Evolutionary conservation across 2,113 vertebrate genomes (phyloP).

Genomic region (Albula goreensis): DNA sequence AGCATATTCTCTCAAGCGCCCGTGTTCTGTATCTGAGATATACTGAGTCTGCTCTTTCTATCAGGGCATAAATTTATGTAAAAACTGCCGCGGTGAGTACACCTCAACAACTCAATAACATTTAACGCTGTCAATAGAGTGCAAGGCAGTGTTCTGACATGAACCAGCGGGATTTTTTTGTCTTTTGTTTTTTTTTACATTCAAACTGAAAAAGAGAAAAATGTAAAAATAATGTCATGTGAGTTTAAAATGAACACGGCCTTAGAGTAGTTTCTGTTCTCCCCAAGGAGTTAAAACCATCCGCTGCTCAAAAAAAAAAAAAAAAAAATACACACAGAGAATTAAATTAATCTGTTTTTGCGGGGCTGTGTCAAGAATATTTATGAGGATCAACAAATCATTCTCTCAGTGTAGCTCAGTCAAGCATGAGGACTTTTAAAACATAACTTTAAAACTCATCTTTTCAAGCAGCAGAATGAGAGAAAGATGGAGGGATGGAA

Average conservation of each 20-base stretch:
- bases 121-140: background rate
- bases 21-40: too few species aligned
- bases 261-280: slow-evolving; percentile 26
- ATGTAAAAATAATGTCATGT: background rate
- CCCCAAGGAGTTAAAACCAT: background rate
- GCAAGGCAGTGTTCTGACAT: background rate
- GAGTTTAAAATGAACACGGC: background rate
- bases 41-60: background rate
- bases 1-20: too few species aligned
- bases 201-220: too few species aligned
- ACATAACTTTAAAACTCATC: background rate
- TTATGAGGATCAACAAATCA: background rate
- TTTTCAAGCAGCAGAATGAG: background rate
- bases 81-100: background rate
- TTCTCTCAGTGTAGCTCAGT: background rate
- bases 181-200: too few species aligned
- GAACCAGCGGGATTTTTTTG: background rate
- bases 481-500: background rate
- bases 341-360: background rate
- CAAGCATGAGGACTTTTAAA: background rate
- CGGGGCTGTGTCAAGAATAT: slow-evolving; percentile 2
- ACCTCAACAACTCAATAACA: background rate
- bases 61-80: background rate
- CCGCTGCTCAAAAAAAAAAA: background rate
- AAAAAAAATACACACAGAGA: background rate